Percentiles rank a stretch among this genome's conserved stretches.
Evolutionary conservation across 1,140 invertebrate species (phyloP).

Genomic region (Limonius californicus): DNA sequence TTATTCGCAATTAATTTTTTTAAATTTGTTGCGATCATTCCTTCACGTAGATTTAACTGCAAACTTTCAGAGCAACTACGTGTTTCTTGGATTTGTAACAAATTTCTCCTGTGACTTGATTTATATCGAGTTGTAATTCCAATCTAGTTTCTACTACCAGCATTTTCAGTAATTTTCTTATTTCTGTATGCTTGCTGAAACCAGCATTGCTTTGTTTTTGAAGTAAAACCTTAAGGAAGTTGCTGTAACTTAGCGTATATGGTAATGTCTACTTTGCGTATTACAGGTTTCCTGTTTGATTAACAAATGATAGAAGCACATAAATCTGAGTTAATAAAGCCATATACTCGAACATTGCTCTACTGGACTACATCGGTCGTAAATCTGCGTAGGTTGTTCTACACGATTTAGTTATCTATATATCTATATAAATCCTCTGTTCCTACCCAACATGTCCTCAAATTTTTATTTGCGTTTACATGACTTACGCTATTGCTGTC

Average conservation of each 20-base stretch:
- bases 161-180: too few species aligned
- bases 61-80: too few species aligned
- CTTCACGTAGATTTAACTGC: too few species aligned
- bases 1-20: too few species aligned
- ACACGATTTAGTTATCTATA: slow-evolving; percentile 12
- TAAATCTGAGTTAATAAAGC: slow-evolving; percentile 45
- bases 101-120: too few species aligned
- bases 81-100: too few species aligned
- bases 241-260: slow-evolving; percentile 4
- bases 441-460: background rate
- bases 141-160: too few species aligned
- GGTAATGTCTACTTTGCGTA: slow-evolving; percentile 32
- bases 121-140: too few species aligned
- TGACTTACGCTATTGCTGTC: too few species aligned
- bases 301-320: slow-evolving; percentile 41
- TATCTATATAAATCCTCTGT: background rate
- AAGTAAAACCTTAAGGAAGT: background rate
- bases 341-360: slow-evolving; percentile 39
- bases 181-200: background rate
- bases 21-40: too few species aligned
- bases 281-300: slow-evolving; percentile 42
- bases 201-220: background rate
- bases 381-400: slow-evolving; percentile 30
- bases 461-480: too few species aligned
- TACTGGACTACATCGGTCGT: slow-evolving; percentile 29